phyloP scores from a whole-genome alignment of 2,113 vertebrate genomes.

The Lophotis ruficrista region DNA sequence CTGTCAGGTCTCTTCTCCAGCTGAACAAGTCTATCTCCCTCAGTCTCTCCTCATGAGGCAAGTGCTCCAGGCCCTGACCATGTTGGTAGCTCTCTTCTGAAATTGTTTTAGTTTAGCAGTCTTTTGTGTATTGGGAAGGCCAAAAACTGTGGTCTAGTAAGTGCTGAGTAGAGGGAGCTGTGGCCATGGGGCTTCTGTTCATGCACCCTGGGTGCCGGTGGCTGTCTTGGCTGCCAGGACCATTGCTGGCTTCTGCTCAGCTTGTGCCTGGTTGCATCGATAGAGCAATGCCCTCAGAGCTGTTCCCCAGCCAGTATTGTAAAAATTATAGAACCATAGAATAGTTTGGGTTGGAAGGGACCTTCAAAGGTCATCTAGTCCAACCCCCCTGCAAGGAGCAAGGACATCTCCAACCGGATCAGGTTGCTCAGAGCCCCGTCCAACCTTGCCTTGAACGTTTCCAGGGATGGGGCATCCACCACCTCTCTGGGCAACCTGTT shows the following conservation, averaged over 20 bases:
- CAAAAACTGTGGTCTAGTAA: background rate
- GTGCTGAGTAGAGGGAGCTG: background rate
- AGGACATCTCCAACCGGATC: too few species aligned
- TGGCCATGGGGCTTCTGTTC: background rate
- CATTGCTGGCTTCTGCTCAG: background rate
- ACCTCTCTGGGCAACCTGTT: too few species aligned
- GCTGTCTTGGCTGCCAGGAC: background rate
- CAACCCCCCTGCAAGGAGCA: too few species aligned
- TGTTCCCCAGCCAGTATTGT: background rate
- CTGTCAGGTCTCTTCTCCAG: background rate
- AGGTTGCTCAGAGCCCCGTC: too few species aligned
- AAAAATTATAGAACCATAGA: too few species aligned
- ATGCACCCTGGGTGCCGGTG: accelerated
- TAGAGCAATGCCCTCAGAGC: background rate
- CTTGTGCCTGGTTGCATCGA: background rate
- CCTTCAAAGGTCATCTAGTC: too few species aligned
- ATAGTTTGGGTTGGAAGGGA: too few species aligned
- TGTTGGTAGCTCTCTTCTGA: background rate
- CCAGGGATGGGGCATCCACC: too few species aligned
- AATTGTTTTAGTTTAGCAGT: background rate
- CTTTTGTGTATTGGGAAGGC: background rate
- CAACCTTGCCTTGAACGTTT: too few species aligned
- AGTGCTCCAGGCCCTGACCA: background rate
- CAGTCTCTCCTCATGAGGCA: background rate
- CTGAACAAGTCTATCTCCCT: background rate